Percentiles rank a stretch among this genome's conserved stretches.
These are phyloP conservation scores for Cuculus canorus DNA, from an alignment of 2,797 vertebrate genomes.

Conservation along the genomic window DNA sequence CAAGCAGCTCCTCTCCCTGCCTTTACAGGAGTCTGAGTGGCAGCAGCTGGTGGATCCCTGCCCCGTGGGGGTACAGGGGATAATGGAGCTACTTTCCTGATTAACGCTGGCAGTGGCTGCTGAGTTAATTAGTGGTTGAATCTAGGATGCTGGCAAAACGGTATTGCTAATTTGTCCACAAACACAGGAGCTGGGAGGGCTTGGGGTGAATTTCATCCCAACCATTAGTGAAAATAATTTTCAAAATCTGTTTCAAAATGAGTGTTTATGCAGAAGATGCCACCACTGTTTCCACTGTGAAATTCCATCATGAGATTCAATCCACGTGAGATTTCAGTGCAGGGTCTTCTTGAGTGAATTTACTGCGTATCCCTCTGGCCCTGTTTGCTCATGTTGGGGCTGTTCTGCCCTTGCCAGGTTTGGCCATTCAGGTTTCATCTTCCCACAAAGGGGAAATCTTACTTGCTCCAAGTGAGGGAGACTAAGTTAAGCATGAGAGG, in stretches of 20 bases:
- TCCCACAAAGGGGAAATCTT: not conserved
- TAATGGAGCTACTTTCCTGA: slow-evolving; percentile 40
- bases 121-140: slow-evolving; percentile 68
- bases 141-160: not conserved
- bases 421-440: not conserved
- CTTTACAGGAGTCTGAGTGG: not conserved
- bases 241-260: not conserved
- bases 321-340: not conserved
- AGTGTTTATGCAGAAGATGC: not conserved
- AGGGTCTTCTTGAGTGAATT: not conserved
- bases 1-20: not conserved
- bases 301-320: not conserved
- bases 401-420: not conserved
- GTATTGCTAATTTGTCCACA: slow-evolving; percentile 4
- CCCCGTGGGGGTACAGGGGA: not conserved
- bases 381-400: not conserved
- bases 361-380: not conserved
- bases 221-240: not conserved
- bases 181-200: not conserved
- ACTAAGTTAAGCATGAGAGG: not conserved
- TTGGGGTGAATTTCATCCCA: not conserved
- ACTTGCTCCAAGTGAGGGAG: not conserved
- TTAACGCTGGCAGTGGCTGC: slow-evolving; percentile 49
- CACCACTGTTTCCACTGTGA: not conserved
- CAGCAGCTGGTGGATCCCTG: slow-evolving; percentile 29